Evolutionary conservation across 2,888 invertebrate genomes (phyloP), one percentile per base, ranked within the genome.

Genomic region (Nemotelus pantherinus): DNA sequence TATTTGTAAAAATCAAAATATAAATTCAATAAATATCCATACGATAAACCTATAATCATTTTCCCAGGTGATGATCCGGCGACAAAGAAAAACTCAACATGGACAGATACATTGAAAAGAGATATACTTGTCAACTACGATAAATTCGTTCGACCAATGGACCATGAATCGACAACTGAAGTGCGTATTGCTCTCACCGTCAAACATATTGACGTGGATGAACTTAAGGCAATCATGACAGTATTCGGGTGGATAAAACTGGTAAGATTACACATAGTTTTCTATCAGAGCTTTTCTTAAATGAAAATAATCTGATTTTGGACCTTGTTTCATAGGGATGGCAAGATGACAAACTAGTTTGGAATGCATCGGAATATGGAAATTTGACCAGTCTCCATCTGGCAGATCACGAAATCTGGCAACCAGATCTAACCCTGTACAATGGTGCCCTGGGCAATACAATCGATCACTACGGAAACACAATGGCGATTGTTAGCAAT

Each of bases 391-490:
- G 86, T 60, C 86, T 92, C 57, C 89, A 92, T 83, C 87, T 93
- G 82, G 90, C 91, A 6, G 91, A 91, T 78, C 92, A 92, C 85
- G 93, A 94, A 84, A 88, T 95, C 81, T 95, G 95, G 94, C 90
- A 90, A 85, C 95, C 94, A 3, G 94, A 94, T 85, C 88, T 94
- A 79, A 89, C 90, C 80, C 88, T 94, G 10, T 91, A 92, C 81
- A 94, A 94, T 86, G 92, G 92, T 80, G 91, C 92, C 2, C 89
- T 89, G 6, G 89, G 90, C 55, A 89, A 88, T 60, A 88, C 89
- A 7, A 89, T 91, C 57, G 91, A 90, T 81, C 89, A 90, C 81
- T 91, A 89, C 81, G 90, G 90, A 1, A 90, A 89, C 82, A 89
- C 90, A 0, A 88, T 90, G 80, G 89, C 89, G 72, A 80, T 90